Evolutionary conservation across 2,113 vertebrate species (phyloP).

Genomic region (Myxocyprinus asiaticus): DNA sequence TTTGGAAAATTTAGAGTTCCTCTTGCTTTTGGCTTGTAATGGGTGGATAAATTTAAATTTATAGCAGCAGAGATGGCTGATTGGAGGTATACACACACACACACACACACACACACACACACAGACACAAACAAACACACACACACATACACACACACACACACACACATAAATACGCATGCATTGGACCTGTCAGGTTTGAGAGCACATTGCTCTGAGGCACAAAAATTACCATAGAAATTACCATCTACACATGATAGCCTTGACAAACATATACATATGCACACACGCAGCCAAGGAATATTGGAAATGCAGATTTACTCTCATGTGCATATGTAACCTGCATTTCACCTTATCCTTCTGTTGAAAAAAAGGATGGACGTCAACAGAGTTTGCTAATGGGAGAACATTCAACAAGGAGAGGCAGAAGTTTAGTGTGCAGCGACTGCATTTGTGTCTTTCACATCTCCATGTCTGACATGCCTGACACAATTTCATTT

Average conservation of each 20-base stretch:
- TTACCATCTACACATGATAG: conserved; percentile 32
- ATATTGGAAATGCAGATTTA: conserved; percentile 26
- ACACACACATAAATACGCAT: not conserved
- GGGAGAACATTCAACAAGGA: not conserved
- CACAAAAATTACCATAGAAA: conserved; percentile 34
- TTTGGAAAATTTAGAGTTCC: not conserved
- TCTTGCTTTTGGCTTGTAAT: not conserved
- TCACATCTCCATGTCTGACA: conserved; percentile 11
- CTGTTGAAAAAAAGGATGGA: conserved; percentile 21
- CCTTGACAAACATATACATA: conserved; percentile 10
- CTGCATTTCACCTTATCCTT: conserved; percentile 22
- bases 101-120: not conserved
- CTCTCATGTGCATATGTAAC: conserved; percentile 24
- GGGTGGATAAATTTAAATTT: too few relatives aligned
- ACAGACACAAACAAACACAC: not conserved
- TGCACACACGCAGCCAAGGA: not conserved
- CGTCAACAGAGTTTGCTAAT: not conserved
- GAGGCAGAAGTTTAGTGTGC: conserved; percentile 1
- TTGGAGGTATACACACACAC: too few relatives aligned
- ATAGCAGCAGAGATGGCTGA: too few relatives aligned
- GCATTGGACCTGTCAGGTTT: conserved; percentile 12
- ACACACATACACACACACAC: not conserved
- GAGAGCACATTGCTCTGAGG: conserved; percentile 15
- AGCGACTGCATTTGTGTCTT: not conserved
- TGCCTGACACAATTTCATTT: conserved; percentile 22